Evolutionary conservation across 2,113 vertebrate species (phyloP).

Genomic region (Apeltes quadracus): DNA sequence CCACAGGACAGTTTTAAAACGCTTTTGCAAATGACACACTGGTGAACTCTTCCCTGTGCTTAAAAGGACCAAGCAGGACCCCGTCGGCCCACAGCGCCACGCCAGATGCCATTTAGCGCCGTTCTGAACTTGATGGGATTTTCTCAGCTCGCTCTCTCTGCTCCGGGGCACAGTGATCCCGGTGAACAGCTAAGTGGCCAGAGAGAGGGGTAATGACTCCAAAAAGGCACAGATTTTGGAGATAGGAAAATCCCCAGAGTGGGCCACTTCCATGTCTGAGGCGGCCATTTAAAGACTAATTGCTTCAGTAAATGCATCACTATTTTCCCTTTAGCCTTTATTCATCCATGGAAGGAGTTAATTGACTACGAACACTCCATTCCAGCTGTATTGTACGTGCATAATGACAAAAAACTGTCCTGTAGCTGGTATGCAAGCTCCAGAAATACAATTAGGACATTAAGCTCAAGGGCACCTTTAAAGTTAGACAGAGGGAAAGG

Average conservation of each 20-base stretch:
- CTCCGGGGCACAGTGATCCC: slow-evolving; percentile 50
- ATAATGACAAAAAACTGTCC: slow-evolving; percentile 21
- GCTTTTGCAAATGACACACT: slow-evolving; percentile 19
- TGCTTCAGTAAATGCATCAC: slow-evolving; percentile 57
- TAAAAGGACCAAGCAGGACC: slow-evolving; percentile 43
- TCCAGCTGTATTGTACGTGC: slow-evolving; percentile 28
- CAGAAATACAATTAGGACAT: slow-evolving; percentile 35
- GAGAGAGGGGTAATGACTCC: slow-evolving; percentile 55
- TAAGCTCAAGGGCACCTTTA: slow-evolving; percentile 27
- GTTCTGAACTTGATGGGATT: slow-evolving; percentile 69
- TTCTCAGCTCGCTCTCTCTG: slow-evolving; percentile 44
- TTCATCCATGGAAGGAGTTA: slow-evolving; percentile 53
- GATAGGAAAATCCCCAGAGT: slow-evolving; percentile 63
- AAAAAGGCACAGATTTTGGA: slow-evolving; percentile 53
- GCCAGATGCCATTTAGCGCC: slow-evolving; percentile 66
- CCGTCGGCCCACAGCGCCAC: slow-evolving; percentile 35
- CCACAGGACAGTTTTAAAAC: slow-evolving; percentile 2
- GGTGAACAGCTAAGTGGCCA: slow-evolving; percentile 27
- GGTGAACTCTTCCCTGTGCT: slow-evolving; percentile 34
- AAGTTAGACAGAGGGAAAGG: background rate
- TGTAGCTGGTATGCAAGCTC: slow-evolving; percentile 15
- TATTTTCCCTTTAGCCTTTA: slow-evolving; percentile 38
- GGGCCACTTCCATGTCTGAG: slow-evolving; percentile 45
- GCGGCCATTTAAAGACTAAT: slow-evolving; percentile 62
- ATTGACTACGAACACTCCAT: slow-evolving; percentile 56